Percentiles rank a stretch among this genome's conserved stretches.
Conservation (phyloP, 2,797 vertebrate species). For the Myioborus miniatus region DNA sequence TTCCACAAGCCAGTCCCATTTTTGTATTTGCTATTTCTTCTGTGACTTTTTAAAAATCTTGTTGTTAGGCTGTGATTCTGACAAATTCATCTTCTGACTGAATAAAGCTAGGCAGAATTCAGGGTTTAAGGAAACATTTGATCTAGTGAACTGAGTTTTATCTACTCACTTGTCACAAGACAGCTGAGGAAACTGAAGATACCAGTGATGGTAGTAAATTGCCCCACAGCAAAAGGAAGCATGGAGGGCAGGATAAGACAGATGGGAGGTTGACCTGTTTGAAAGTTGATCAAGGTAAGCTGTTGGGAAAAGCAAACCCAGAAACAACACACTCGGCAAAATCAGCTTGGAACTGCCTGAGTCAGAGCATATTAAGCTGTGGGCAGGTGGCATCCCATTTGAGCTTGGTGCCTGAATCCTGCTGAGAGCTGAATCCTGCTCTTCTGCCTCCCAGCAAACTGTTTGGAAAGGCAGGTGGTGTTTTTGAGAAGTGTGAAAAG, state of each 20-base stretch:
- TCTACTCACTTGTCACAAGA: neutral
- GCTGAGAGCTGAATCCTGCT: neutral
- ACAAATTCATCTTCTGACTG: neutral
- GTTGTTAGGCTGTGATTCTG: neutral
- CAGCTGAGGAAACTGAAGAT: neutral
- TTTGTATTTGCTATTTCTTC: neutral
- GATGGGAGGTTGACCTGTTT: neutral
- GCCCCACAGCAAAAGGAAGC: neutral
- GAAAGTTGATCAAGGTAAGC: neutral
- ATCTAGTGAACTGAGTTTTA: neutral
- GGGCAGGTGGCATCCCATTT: neutral
- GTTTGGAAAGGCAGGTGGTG: fast-evolving
- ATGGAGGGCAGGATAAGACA: neutral
- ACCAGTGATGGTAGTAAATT: neutral
- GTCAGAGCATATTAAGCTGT: neutral
- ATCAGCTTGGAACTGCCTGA: neutral
- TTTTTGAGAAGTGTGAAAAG: neutral
- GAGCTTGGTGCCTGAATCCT: neutral
- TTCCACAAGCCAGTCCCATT: neutral
- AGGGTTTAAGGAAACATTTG: neutral
- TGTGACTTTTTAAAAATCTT: neutral
- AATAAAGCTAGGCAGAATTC: neutral
- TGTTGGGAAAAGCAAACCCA: neutral
- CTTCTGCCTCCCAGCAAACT: neutral
- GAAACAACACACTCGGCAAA: neutral